Base-by-base conservation (phyloP, 1,140 invertebrate species). In the Chrysomallon squamiferum region DNA sequence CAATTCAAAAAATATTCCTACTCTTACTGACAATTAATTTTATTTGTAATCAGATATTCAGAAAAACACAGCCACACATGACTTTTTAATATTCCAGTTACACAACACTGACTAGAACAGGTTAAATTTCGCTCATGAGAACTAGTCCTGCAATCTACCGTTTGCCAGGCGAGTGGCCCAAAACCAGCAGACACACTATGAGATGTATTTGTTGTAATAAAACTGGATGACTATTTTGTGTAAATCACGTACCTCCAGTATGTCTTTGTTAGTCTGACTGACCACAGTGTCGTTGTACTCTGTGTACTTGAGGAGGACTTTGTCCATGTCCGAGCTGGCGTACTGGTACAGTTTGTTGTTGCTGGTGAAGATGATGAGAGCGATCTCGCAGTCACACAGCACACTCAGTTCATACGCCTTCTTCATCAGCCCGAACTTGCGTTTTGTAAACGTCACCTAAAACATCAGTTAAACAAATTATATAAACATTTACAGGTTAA, bases 211-310 rank as follows among this genome's bases (percentile, higher is more conserved):
- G n/a, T n/a, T n/a, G n/a, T n/a, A n/a, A n/a, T n/a, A n/a, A n/a
- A n/a, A n/a, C n/a, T n/a, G n/a, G n/a, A n/a, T n/a, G n/a, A n/a
- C n/a, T n/a, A n/a, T n/a, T n/a, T n/a, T n/a, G n/a, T n/a, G n/a
- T n/a, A n/a, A n/a, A n/a, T n/a, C n/a, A 76, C 91, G 91, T 91
- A 98, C 96, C 93, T 99, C 97, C 87, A 99, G 96, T 83, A 99
- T 99, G 88, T 99, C 99, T 87, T 96, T 96, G 88, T 99, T 99
- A 81, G 97, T 99, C 77, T 99, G 91, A 75, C 95, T 97, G 88
- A 99, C 97, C 85, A 99, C 97, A 29, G 97, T 97, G 88, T 99
- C 97, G 88, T 99, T 99, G 90, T 99, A 99, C 89, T 99, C 97
- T 70, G 97, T 99, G 88, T 99, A 99, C 88, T 99, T 99, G 76